phyloP scores from a whole-genome alignment of 1,140 invertebrate species.

The silkworm (Bombyx mori) region DNA sequence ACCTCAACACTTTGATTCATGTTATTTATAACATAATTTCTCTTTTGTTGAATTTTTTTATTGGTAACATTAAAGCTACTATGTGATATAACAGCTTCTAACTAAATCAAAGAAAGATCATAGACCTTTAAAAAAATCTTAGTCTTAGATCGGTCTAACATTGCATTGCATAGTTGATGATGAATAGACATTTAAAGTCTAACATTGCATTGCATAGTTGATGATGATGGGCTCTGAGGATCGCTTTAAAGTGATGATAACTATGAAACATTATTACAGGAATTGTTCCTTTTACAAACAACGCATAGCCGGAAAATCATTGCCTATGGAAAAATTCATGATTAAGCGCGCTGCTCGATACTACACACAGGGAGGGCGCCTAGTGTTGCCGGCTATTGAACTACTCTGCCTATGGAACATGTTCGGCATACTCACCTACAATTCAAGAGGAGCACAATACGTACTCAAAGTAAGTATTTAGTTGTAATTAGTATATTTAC shows the following conservation, averaged over 20 bases:
- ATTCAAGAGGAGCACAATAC: constrained; percentile 76
- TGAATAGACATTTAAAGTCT: neutral
- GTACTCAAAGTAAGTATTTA: constrained; percentile 72
- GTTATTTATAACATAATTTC: too few species aligned
- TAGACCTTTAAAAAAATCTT: neutral
- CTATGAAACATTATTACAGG: constrained; percentile 51
- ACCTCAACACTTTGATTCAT: too few species aligned
- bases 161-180: too few species aligned
- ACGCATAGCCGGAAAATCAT: constrained; percentile 94
- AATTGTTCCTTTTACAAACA: constrained; percentile 87
- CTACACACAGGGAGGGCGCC: constrained; percentile 78
- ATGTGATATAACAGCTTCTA: too few species aligned
- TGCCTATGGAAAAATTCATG: constrained; percentile 97
- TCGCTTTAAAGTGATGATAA: too few species aligned
- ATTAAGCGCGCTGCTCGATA: constrained; percentile 87
- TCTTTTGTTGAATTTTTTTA: too few species aligned
- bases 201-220: too few species aligned
- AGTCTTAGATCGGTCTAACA: neutral
- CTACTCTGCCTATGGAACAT: constrained; percentile 95
- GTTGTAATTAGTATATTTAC: neutral
- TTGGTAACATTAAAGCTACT: too few species aligned
- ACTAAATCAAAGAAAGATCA: too few species aligned
- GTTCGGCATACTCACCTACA: constrained; percentile 86
- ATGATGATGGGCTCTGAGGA: too few species aligned
- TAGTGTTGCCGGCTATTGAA: constrained; percentile 89